Conservation (phyloP, 1,140 invertebrate genomes). For the Achatina immaculata region DNA sequence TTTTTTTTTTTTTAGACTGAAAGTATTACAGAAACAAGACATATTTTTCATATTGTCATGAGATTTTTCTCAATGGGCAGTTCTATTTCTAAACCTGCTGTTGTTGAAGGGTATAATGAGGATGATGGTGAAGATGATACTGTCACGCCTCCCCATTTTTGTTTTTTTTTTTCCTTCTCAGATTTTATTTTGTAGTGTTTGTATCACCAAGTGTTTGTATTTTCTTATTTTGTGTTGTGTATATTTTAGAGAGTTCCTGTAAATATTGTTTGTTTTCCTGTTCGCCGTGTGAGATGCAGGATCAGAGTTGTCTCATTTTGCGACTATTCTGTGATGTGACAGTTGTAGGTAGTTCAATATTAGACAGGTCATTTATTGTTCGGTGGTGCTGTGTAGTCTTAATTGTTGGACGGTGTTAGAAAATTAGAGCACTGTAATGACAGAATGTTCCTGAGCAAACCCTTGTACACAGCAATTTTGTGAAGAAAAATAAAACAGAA, state of each 20-base stretch:
- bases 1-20: background rate
- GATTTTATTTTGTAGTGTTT: constrained; percentile 30
- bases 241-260: constrained; percentile 29
- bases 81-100: background rate
- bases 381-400: too few relatives aligned
- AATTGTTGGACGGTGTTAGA: too few relatives aligned
- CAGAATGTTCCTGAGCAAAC: too few relatives aligned
- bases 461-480: too few relatives aligned
- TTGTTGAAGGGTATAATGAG: background rate
- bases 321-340: too few relatives aligned
- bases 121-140: background rate
- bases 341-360: too few relatives aligned
- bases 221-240: constrained; percentile 31
- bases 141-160: background rate
- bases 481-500: too few relatives aligned
- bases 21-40: background rate
- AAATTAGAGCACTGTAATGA: too few relatives aligned
- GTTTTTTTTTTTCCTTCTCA: background rate
- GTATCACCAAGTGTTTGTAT: constrained; percentile 16
- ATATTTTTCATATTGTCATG: background rate
- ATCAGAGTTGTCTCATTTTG: background rate
- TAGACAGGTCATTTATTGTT: too few relatives aligned
- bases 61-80: background rate
- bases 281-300: background rate
- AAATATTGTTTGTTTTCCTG: constrained; percentile 27